Conservation (phyloP, 2,888 invertebrate species). For the Gari tellinella region DNA sequence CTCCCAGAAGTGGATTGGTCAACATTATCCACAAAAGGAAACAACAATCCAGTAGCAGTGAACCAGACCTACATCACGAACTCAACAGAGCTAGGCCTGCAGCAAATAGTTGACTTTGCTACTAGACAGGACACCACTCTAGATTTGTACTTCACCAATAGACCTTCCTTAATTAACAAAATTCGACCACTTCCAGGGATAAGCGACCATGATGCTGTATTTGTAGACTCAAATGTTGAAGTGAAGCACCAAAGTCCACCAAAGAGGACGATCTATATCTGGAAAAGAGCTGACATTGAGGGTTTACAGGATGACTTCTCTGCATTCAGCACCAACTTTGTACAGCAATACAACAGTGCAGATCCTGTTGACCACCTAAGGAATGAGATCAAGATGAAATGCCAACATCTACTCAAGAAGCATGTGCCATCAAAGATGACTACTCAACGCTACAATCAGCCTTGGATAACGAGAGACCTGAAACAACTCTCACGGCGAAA, state of each 20-base stretch:
- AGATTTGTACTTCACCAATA: neutral
- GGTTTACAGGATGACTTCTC: no score
- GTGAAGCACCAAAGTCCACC: no score
- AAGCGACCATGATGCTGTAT: neutral
- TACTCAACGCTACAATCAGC: no score
- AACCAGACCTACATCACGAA: neutral
- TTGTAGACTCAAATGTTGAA: neutral
- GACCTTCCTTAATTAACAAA: neutral
- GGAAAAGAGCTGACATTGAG: neutral
- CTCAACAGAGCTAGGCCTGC: neutral
- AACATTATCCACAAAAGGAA: neutral
- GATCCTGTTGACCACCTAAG: no score
- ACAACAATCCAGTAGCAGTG: neutral
- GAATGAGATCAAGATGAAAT: no score
- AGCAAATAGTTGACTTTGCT: neutral
- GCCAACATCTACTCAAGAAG: no score
- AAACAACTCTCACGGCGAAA: no score
- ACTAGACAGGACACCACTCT: neutral
- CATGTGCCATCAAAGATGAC: no score
- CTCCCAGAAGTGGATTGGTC: neutral
- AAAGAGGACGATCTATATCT: neutral
- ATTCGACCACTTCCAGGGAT: neutral
- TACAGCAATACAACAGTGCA: no score
- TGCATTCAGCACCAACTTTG: no score
- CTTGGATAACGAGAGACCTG: no score